Conservation (phyloP, 1,140 invertebrate species). For the Achatina immaculata region DNA sequence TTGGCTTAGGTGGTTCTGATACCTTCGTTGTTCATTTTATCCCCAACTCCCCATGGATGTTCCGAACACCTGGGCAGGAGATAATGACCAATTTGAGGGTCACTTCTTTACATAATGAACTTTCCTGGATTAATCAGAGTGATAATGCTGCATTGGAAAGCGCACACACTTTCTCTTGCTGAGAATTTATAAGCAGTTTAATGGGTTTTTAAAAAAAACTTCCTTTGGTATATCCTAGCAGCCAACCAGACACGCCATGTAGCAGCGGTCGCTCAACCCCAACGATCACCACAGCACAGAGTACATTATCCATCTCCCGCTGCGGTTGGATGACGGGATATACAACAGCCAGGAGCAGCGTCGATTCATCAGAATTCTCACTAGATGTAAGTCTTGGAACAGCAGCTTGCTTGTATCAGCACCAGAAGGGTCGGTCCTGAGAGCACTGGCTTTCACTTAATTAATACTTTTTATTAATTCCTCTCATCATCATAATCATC, state of each 20-base stretch:
- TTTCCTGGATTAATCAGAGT: too few relatives aligned
- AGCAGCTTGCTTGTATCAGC: not conserved
- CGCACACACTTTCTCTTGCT: too few relatives aligned
- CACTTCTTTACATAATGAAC: too few relatives aligned
- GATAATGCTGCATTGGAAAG: too few relatives aligned
- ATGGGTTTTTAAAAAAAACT: too few relatives aligned
- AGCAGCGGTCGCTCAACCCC: slow-evolving; percentile 57
- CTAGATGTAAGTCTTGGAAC: slow-evolving; percentile 55
- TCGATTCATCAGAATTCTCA: slow-evolving; percentile 53
- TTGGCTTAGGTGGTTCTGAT: too few relatives aligned
- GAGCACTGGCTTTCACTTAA: not conserved
- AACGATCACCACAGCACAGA: slow-evolving; percentile 49
- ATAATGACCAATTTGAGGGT: too few relatives aligned
- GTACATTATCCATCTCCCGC: slow-evolving; percentile 42
- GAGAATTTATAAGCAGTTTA: too few relatives aligned
- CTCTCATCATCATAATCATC: too few relatives aligned
- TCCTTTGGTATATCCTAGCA: slow-evolving; percentile 33
- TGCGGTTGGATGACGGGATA: slow-evolving; percentile 53
- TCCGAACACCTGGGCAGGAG: too few relatives aligned
- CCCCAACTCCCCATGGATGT: too few relatives aligned
- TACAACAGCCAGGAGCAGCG: slow-evolving; percentile 57
- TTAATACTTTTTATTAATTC: not conserved
- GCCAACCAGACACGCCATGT: slow-evolving; percentile 46
- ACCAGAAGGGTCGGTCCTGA: not conserved
- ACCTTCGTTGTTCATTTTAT: too few relatives aligned